Base-by-base conservation (phyloP, 37 sponge, comb jelly and placozoan species). In the Aplysina aerophoba region DNA sequence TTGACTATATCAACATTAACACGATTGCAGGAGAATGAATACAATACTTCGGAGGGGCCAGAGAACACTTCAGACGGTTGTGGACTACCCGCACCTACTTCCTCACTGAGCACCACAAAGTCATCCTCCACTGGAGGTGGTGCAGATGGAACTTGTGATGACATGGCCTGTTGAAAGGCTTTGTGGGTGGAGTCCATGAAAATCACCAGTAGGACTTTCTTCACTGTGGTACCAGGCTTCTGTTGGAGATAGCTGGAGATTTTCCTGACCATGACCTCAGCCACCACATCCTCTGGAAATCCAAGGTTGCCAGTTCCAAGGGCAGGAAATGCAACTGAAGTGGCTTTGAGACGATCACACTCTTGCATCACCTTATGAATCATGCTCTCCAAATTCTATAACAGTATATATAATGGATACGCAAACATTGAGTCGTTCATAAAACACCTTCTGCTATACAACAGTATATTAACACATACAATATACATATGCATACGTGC, bases 321-420 rank as follows among this genome's bases (percentile, higher is more conserved):
- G 19, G 83, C 83, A 63, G 83, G 83, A 59, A 82, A 82, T 4
- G 83, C 83, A 35, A 82, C 65, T 16, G 41, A 24, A 20, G 83
- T 40, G 17, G 61, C 62, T 59, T 63, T 82, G 25, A 37, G 83
- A 41, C 44, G 63, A 40, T 82, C 66, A 62, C 83, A 82, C 19
- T 41, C 65, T 63, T 82, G n/a, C 40, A 82, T 24, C 39, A 61
- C 38, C 11, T 82, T 82, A n/a, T 24, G 19, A 17, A 82, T 25
- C 22, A 59, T 31, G 24, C 1, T 0, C 34, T 63, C 34, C 66
- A 82, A 55, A 14, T 36, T 55, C 83, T 82, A 57, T 5, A 58
- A 8, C 4, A 55, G 61, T 6, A 78, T 44, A 78, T 44, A 44
- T 11, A 44, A 44, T 8, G 8, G 50, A 44, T 8, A 44, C 50